phyloP scores from a whole-genome alignment of 1,140 invertebrate species.

The Octopus sinensis region DNA sequence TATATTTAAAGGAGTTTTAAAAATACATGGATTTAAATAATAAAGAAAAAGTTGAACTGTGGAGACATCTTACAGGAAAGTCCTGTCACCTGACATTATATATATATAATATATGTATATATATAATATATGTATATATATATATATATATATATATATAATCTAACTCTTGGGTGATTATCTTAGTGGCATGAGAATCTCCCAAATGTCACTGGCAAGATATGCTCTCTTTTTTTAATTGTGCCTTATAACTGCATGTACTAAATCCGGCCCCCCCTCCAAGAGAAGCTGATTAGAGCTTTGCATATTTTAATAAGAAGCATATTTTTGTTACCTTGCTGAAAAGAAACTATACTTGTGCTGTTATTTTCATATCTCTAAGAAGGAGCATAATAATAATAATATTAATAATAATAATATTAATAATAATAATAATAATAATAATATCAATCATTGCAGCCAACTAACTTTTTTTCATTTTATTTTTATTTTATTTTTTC shows the following conservation, averaged over 20 bases:
- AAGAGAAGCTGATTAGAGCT: conserved; percentile 1
- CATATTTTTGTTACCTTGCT: conserved; percentile 8
- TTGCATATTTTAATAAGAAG: conserved; percentile 3
- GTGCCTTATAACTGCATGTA: conserved; percentile 10
- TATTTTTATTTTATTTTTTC: too few relatives aligned
- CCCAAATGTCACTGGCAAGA: neutral
- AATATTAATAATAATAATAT: too few relatives aligned
- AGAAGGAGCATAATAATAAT: conserved; percentile 11
- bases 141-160: too few relatives aligned
- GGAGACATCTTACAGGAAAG: too few relatives aligned
- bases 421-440: too few relatives aligned
- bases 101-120: too few relatives aligned
- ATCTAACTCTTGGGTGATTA: neutral
- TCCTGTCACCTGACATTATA: too few relatives aligned
- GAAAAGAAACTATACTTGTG: neutral
- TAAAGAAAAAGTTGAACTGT: too few relatives aligned
- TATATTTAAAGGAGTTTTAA: too few relatives aligned
- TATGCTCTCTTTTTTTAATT: neutral
- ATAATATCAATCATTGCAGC: conserved; percentile 1
- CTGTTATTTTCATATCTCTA: conserved; percentile 2
- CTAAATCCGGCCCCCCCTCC: conserved; percentile 10
- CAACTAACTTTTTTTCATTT: conserved; percentile 8
- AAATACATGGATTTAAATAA: too few relatives aligned
- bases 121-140: too few relatives aligned
- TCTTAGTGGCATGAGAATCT: neutral